Evolutionary conservation across 1,140 invertebrate species (phyloP), one percentile per base, ranked within the genome.

Genomic region (Pseudoatta argentina): DNA sequence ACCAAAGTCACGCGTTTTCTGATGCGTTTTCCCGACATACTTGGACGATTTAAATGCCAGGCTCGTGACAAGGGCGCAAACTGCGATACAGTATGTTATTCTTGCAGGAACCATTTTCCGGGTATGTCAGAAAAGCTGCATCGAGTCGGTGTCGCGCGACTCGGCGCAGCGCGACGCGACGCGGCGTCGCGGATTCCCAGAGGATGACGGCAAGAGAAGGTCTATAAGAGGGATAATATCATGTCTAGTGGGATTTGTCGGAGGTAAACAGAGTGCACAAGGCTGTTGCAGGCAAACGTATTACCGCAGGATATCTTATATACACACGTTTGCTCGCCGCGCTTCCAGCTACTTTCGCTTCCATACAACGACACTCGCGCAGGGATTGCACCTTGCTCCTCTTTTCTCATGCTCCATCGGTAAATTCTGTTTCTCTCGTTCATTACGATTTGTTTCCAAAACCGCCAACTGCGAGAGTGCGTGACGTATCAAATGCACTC

Each of bases 211-310:
- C 55, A 71, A 57, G 75, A 44, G 81, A 87, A 55, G 88, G 88
- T 90, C 78, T 90, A 90, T 88, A 90, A 90, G 88, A 86, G 88
- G 86, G 86, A 91, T 91, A 91, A 90, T 91, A 91, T 90, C 91
- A 71, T 88, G 90, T 91, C 88, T 91, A 87, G 90, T 88, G 88
- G 90, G 91, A 91, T 91, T 91, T 91, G 88, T 91, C 81, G 69
- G 88, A 59, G 86, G 90, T 91, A 91, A 91, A 91, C 88, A 91
- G 87, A 91, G 87, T 88, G 88, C 86, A 86, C 64, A 16, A 72
- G 79, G 81, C 61, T 61, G 89, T 77, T 90, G 91, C 87, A 91
- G 90, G 86, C 77, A 89, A 91, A 91, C 87, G 91, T 91, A 91
- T 91, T 86, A 89, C 86, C 87, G 73, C 27, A 21, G 66, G 87